phyloP scores from a whole-genome alignment of 2,113 vertebrate species.

The Mixornis gularis region DNA sequence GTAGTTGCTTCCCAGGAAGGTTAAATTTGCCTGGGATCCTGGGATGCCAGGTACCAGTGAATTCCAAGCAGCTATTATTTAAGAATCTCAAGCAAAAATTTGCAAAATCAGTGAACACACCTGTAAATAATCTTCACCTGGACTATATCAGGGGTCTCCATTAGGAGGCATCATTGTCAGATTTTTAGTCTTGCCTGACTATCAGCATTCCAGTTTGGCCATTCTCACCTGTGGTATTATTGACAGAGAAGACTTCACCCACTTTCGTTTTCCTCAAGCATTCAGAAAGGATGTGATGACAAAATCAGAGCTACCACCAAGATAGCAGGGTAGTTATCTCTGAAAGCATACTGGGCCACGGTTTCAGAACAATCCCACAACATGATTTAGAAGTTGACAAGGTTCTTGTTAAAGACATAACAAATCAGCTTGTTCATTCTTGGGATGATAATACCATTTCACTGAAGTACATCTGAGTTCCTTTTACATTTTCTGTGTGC shows the following conservation, averaged over 20 bases:
- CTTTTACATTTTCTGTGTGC: constrained; percentile 38
- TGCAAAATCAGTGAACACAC: background rate
- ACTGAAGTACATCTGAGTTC: constrained; percentile 44
- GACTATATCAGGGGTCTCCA: background rate
- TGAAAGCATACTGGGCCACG: background rate
- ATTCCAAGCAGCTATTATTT: background rate
- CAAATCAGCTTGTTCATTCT: constrained; percentile 49
- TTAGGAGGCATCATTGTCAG: background rate
- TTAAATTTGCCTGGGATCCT: background rate
- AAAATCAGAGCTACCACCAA: constrained; percentile 8
- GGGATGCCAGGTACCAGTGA: background rate
- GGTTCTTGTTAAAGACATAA: constrained; percentile 46
- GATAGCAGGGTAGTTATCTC: constrained; percentile 37
- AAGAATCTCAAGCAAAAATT: background rate
- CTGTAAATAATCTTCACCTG: background rate
- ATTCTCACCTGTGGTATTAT: background rate
- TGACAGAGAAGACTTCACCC: background rate
- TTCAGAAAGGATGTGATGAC: background rate
- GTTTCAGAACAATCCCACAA: constrained; percentile 44
- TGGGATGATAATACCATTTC: constrained; percentile 34
- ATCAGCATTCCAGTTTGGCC: background rate
- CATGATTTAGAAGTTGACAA: constrained; percentile 50
- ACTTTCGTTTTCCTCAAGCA: background rate
- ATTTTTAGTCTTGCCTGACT: background rate
- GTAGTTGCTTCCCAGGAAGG: background rate